phyloP scores from a whole-genome alignment of 2,797 vertebrate genomes.

The Oryzias sinensis region DNA sequence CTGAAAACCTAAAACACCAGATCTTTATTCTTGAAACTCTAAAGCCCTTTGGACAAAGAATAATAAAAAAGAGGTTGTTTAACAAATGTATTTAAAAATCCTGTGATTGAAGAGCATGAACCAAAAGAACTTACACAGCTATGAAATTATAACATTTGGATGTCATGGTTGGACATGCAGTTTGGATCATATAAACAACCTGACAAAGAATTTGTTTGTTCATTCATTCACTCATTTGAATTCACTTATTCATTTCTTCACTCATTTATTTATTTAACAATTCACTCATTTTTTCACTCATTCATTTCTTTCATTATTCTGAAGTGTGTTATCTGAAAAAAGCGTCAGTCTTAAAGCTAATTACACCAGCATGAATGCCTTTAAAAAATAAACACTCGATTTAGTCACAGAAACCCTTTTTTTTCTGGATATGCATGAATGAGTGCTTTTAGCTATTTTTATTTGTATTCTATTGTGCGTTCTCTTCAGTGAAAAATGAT shows the following conservation, averaged over 20 bases:
- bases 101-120: conserved; percentile 7
- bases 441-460: conserved; percentile 37
- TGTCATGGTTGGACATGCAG: conserved; percentile 32
- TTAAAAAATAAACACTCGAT: conserved; percentile 43
- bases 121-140: conserved; percentile 22
- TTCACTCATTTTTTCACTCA: too few species aligned
- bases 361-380: conserved; percentile 37
- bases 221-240: too few species aligned
- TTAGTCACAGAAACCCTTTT: conserved; percentile 12
- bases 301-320: too few species aligned
- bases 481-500: conserved; percentile 48
- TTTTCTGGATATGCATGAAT: conserved; percentile 25
- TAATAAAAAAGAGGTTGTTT: background rate
- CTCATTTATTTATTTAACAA: too few species aligned
- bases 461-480: conserved; percentile 26
- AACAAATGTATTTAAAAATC: background rate
- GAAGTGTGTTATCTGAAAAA: conserved; percentile 4
- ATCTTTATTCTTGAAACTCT: conserved; percentile 10
- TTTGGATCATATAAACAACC: conserved; percentile 33
- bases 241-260: background rate
- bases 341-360: conserved; percentile 43
- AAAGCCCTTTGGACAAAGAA: conserved; percentile 7
- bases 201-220: conserved; percentile 6
- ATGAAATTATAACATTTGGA: conserved; percentile 17
- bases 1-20: conserved; percentile 12